Evolutionary conservation across 2,888 invertebrate genomes (phyloP).

Genomic region (Amblyteles armatorius): DNA sequence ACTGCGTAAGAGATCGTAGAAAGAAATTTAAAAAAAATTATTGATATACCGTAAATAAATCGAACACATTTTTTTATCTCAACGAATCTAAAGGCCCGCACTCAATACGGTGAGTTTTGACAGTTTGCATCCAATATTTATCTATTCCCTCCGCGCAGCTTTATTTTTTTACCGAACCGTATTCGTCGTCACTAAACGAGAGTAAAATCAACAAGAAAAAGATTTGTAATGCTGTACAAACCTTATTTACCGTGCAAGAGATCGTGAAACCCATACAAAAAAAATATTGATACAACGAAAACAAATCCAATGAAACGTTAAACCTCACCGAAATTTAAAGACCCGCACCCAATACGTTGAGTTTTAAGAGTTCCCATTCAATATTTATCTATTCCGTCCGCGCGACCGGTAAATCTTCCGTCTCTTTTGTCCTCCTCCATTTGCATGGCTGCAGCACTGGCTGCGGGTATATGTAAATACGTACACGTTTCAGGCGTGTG

Average conservation of each 20-base stretch:
- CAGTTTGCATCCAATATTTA: not conserved
- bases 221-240: no score
- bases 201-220: no score
- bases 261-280: no score
- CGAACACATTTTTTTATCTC: not conserved
- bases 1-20: no score
- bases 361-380: not conserved
- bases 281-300: no score
- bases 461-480: slow-evolving; percentile 3
- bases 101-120: not conserved
- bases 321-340: not conserved
- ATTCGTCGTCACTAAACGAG: no score
- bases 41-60: not conserved
- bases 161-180: no score
- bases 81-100: not conserved
- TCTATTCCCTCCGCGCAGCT: not conserved
- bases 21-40: no score
- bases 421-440: slow-evolving; percentile 14
- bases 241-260: no score
- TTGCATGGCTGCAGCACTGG: slow-evolving; percentile 20
- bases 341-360: not conserved
- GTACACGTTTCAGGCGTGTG: slow-evolving; percentile 28
- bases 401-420: not conserved
- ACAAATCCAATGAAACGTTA: not conserved
- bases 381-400: not conserved